These are phyloP conservation scores for Coleophora flavipennella DNA, from an alignment of 2,888 invertebrate genomes.

Conservation along the genomic window DNA sequence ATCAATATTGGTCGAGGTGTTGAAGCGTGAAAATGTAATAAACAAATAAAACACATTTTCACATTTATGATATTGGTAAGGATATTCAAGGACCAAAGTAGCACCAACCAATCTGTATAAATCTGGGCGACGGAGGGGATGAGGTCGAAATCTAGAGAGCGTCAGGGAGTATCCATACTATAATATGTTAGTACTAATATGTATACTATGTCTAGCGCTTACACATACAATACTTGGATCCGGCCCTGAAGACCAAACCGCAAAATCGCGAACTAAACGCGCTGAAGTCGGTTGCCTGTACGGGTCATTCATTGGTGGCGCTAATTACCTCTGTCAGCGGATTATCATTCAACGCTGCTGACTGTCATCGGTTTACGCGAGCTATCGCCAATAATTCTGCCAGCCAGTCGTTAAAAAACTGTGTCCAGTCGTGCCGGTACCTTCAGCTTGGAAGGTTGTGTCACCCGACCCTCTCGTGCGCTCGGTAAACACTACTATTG, in stretches of 20 bases:
- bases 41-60: no score
- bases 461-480: conserved; percentile 33
- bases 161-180: no score
- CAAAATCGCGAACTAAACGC: conserved; percentile 9
- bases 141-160: no score
- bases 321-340: conserved; percentile 33
- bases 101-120: no score
- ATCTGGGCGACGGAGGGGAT: no score
- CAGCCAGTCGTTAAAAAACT: no score
- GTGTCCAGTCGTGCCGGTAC: conserved; percentile 38
- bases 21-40: no score
- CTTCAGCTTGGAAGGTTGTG: conserved; percentile 42
- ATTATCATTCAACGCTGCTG: conserved; percentile 24
- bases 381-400: conserved; percentile 21
- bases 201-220: no score
- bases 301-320: conserved; percentile 37
- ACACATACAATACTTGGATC: neutral
- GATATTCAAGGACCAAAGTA: no score
- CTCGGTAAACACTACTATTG: conserved; percentile 35
- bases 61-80: no score
- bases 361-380: conserved; percentile 25
- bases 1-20: no score
- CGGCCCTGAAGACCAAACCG: neutral
- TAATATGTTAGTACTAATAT: no score
- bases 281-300: conserved; percentile 34